Evolutionary conservation across 1,140 invertebrate genomes (phyloP).

Genomic region (Micrasema minimum): DNA sequence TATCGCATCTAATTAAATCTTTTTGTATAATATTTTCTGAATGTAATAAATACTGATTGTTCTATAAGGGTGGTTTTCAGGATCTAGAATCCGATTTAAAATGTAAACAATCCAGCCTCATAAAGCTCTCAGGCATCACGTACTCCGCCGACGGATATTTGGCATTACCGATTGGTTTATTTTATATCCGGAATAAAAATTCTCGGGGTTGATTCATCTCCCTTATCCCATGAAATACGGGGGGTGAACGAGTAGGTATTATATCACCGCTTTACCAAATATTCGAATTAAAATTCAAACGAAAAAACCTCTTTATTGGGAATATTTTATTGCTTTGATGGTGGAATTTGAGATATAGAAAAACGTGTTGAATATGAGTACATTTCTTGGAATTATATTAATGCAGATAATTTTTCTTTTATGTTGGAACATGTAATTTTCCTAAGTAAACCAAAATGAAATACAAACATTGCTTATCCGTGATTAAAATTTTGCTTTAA

Average conservation of each 20-base stretch:
- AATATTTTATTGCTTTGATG: constrained; percentile 27
- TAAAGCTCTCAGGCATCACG: constrained; percentile 26
- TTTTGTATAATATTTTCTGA: background rate
- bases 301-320: constrained; percentile 19
- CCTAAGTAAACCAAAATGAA: too few relatives aligned
- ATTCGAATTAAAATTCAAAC: constrained; percentile 33
- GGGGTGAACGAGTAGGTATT: background rate
- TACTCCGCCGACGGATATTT: constrained; percentile 46
- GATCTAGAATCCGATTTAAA: constrained; percentile 20
- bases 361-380: too few relatives aligned
- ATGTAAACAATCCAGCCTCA: constrained; percentile 32
- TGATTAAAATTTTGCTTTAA: too few relatives aligned
- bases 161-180: constrained; percentile 48
- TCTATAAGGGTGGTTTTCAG: background rate
- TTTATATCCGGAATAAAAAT: constrained; percentile 49
- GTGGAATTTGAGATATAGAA: too few relatives aligned
- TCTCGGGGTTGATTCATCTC: background rate
- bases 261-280: constrained; percentile 12
- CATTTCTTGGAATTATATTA: too few relatives aligned
- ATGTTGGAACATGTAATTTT: too few relatives aligned
- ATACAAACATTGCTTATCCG: too few relatives aligned
- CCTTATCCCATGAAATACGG: background rate
- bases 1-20: background rate
- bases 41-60: too few relatives aligned
- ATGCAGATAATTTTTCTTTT: too few relatives aligned